Evolutionary conservation across 2,888 invertebrate genomes (phyloP).

Genomic region (Gonocerus acuteangulatus): DNA sequence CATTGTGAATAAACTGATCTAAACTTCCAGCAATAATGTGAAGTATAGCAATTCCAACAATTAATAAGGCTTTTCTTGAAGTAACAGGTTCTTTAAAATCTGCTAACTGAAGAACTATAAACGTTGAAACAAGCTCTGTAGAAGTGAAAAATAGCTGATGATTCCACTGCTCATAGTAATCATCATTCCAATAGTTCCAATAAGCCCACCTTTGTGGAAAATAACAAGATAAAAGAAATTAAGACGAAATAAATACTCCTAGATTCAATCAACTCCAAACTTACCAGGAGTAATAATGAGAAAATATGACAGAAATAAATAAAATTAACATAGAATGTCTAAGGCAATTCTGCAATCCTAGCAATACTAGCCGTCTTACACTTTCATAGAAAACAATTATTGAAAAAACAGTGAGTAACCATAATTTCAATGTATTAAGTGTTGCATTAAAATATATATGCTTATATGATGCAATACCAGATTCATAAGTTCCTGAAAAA

Average conservation of each 20-base stretch:
- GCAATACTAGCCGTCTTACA: conserved; percentile 49
- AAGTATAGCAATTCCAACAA: conserved; percentile 53
- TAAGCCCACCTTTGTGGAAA: conserved; percentile 61
- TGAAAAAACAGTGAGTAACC: conserved; percentile 53
- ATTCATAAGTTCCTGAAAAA: conserved; percentile 55
- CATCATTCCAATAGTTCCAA: conserved; percentile 64
- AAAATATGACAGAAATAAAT: conserved; percentile 56
- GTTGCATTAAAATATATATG: conserved; percentile 65
- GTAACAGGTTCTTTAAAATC: conserved; percentile 49
- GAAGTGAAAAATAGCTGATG: conserved; percentile 58
- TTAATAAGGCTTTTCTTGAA: conserved; percentile 51
- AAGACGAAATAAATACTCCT: too few species aligned
- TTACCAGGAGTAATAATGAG: conserved; percentile 58
- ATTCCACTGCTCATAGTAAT: conserved; percentile 61
- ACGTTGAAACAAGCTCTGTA: conserved; percentile 56
- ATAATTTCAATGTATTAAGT: conserved; percentile 57
- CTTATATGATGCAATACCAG: conserved; percentile 60
- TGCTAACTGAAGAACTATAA: conserved; percentile 52
- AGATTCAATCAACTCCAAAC: too few species aligned
- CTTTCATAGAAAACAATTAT: conserved; percentile 56
- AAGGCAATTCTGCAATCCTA: conserved; percentile 49
- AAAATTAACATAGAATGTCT: conserved; percentile 55
- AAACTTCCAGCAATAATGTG: conserved; percentile 56
- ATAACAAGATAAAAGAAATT: too few species aligned
- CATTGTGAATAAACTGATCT: conserved; percentile 59